phyloP scores from a whole-genome alignment of 2,797 vertebrate species.

The Anguilla anguilla region DNA sequence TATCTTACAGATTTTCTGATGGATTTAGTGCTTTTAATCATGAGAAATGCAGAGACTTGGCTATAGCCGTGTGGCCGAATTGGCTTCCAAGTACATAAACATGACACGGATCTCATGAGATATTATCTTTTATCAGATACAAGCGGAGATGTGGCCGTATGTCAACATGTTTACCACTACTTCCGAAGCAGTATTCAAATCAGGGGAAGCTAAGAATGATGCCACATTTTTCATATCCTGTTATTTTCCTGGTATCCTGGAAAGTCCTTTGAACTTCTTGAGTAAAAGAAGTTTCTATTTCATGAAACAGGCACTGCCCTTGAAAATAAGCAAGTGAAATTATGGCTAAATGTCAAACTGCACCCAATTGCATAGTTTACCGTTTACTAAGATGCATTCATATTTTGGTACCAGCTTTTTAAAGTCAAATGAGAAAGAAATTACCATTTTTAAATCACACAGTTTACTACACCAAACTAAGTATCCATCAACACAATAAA shows the following conservation, averaged over 20 bases:
- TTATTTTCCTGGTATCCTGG: background rate
- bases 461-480: background rate
- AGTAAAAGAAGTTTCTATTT: background rate
- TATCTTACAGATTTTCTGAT: conserved; percentile 44
- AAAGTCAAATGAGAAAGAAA: background rate
- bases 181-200: conserved; percentile 12
- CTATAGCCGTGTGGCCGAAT: conserved; percentile 50
- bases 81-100: conserved; percentile 43
- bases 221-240: background rate
- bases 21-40: conserved; percentile 54
- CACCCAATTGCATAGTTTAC: background rate
- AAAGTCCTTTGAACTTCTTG: background rate
- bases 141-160: conserved; percentile 59
- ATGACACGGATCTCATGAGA: conserved; percentile 52
- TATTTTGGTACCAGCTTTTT: background rate
- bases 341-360: background rate
- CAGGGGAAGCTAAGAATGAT: background rate
- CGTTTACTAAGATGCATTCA: background rate
- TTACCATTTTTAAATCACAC: background rate
- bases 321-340: background rate
- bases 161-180: conserved; percentile 40
- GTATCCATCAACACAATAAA: conserved; percentile 12
- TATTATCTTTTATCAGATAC: conserved; percentile 39
- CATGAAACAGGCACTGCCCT: background rate
- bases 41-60: conserved; percentile 32